Percentiles rank a stretch among this genome's conserved stretches.
These are phyloP conservation scores for Eidolon helvum DNA, from an alignment of 2,113 vertebrate species.

Conservation along the genomic window DNA sequence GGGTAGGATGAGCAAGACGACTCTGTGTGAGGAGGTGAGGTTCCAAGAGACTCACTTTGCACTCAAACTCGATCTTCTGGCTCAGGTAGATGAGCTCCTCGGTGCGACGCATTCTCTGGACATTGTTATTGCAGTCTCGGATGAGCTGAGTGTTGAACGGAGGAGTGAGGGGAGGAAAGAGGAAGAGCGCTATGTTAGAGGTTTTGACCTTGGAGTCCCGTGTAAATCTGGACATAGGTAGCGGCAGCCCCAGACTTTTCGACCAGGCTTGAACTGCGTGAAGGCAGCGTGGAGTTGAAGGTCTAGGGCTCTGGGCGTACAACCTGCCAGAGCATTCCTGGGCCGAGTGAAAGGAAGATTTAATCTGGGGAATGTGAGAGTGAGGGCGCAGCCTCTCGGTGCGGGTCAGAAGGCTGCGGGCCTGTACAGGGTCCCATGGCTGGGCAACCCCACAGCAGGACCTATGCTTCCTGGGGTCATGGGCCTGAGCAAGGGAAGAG, in stretches of 20 bases:
- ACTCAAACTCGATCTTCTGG: slow-evolving; percentile 96
- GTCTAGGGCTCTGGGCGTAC: not conserved
- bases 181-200: not conserved
- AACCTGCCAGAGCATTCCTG: not conserved
- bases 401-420: no score
- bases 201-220: not conserved
- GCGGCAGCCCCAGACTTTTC: not conserved
- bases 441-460: no score
- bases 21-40: fast-evolving
- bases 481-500: not conserved
- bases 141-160: slow-evolving; percentile 87
- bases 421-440: no score
- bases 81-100: slow-evolving; percentile 95
- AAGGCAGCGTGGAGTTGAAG: not conserved
- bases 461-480: not conserved
- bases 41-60: slow-evolving; percentile 86
- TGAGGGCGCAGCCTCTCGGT: not conserved
- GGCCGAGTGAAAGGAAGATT: not conserved
- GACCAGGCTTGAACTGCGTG: not conserved
- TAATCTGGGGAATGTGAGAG: not conserved
- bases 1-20: fast-evolving
- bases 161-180: not conserved
- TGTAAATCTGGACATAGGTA: not conserved
- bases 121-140: slow-evolving; percentile 95
- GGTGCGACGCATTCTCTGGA: slow-evolving; percentile 95